Base-by-base conservation (phyloP, 2,113 vertebrate species). In the Semicossyphus pulcher region DNA sequence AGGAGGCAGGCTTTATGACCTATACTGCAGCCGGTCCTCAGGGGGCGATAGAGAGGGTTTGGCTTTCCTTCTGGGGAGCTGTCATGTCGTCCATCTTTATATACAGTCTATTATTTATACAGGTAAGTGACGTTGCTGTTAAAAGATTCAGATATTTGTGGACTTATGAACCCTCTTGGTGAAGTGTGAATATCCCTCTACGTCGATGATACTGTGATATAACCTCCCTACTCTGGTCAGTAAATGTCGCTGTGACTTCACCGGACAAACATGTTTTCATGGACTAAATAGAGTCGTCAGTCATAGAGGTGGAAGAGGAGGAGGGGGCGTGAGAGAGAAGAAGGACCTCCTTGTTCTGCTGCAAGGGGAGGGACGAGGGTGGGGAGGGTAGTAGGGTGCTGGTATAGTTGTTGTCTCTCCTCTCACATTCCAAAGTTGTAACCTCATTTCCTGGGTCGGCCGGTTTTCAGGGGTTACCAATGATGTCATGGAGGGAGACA, bases 371-470 rank as follows among this genome's bases (percentile, higher is more conserved):
- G n/a, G n/a, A n/a, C n/a, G n/a, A 21, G 41, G 10, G 25, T 31
- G 52, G 18, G 62, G 31, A 60, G 36, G 62, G 36, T 26, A 18
- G 25, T 21, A 37, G 73, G 68, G 80, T 18, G 53, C 15, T 23
- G 47, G 41, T 34, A 25, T 31, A 49, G 72, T 41, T 72, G 65
- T 76, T 77, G 77, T 83, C 78, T 79, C 76, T 71, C n/a, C 41
- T 44, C 45, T 52, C 42, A 76, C 88, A 93, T 93, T 93, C 93
- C 93, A 56, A 84, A 89, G 83, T 52, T 69, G 80, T 85, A 62
- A 86, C 90, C 87, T 94, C 86, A 94, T 89, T 92, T 93, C 89
- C 87, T 72, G 90, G 91, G 89, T 93, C 80, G 32, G 65, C 73
- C 68, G 32, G 66, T 58, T 49, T 84, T 85, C 83, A 86, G 84